phyloP scores from a whole-genome alignment of 2,888 invertebrate species.

The Temnothorax rugatulus region DNA sequence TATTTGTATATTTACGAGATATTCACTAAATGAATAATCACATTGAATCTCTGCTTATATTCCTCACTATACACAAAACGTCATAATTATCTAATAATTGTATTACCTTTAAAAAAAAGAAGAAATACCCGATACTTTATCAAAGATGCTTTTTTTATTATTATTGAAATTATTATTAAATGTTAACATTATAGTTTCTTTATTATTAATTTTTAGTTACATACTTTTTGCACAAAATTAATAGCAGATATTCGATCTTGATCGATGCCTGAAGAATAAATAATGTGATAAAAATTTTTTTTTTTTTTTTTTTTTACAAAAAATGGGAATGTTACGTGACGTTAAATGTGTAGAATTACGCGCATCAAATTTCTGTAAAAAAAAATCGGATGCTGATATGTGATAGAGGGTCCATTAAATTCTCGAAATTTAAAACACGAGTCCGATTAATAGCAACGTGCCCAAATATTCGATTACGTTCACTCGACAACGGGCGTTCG shows the following conservation, averaged over 20 bases:
- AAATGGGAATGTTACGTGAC: neutral
- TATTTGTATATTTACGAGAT: no score
- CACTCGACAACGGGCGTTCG: slow-evolving; percentile 19
- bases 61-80: neutral
- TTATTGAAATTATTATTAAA: neutral
- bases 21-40: neutral
- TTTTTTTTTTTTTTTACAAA: neutral
- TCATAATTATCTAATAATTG: neutral
- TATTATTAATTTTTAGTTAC: neutral
- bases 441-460: slow-evolving; percentile 28
- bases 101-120: neutral
- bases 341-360: neutral
- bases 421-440: slow-evolving; percentile 8
- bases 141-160: neutral
- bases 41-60: neutral
- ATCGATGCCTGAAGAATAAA: neutral
- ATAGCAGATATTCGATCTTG: neutral
- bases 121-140: neutral
- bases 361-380: neutral
- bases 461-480: slow-evolving; percentile 42
- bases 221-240: neutral
- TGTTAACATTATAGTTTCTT: neutral
- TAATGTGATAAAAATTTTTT: neutral
- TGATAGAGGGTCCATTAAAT: slow-evolving; percentile 16
- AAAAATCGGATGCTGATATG: neutral